Evolutionary conservation across 1,140 invertebrate species (phyloP).

Genomic region (Drosophila persimilis): DNA sequence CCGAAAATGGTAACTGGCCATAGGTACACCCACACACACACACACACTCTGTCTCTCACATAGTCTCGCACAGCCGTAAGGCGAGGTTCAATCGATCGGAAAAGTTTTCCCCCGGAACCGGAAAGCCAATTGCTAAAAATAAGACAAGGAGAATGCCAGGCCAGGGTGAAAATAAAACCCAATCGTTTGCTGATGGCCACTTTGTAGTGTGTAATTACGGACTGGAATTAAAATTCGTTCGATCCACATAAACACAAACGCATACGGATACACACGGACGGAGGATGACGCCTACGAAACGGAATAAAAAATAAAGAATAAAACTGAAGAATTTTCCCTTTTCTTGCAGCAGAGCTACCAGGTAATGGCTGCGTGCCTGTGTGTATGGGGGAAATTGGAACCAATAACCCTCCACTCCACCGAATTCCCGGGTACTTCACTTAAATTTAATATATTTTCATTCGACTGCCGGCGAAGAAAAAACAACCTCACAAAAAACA

Average conservation of each 20-base stretch:
- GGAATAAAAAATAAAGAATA: slow-evolving; percentile 26
- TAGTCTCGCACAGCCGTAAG: slow-evolving; percentile 3
- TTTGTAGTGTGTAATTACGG: slow-evolving; percentile 65
- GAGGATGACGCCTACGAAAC: background rate
- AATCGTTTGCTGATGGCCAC: slow-evolving; percentile 45
- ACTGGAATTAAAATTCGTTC: slow-evolving; percentile 72
- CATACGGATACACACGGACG: slow-evolving; percentile 8
- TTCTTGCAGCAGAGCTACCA: slow-evolving; percentile 6
- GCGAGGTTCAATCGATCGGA: slow-evolving; percentile 35
- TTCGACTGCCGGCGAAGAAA: slow-evolving; percentile 4
- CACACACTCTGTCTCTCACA: background rate
- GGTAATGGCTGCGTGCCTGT: background rate
- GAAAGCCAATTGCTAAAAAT: slow-evolving; percentile 23
- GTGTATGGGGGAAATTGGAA: background rate
- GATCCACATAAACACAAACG: slow-evolving; percentile 23
- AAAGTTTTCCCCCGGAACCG: slow-evolving; percentile 16
- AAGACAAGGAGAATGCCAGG: slow-evolving; percentile 20
- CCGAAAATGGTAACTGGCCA: background rate
- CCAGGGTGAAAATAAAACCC: slow-evolving; percentile 41
- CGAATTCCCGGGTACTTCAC: slow-evolving; percentile 16
- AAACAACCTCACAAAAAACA: background rate
- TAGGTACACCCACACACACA: background rate
- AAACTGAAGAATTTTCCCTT: background rate
- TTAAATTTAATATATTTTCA: slow-evolving; percentile 61
- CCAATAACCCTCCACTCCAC: background rate